Base-by-base conservation (phyloP, 2,797 vertebrate genomes). In the Antennarius maculatus region DNA sequence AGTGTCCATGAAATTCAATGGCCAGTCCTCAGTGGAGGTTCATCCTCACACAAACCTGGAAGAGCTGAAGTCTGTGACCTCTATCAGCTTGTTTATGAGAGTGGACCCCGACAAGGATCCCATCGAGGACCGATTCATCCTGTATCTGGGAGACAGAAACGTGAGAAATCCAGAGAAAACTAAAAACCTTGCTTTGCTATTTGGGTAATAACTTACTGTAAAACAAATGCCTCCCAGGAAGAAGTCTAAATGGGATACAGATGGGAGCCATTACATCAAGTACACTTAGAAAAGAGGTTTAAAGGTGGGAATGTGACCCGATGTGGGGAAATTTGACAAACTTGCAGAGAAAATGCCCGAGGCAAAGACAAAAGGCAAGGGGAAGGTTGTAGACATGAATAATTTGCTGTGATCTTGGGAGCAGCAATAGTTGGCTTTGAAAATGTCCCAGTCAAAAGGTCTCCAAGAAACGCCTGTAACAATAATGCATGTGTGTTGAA, bases 1-100 rank as follows among this genome's bases (percentile, higher is more conserved):
- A 89, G 96, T 99, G 54, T 99, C 98, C 23, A 98, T 99, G 97
- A 97, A 93, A 89, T 99, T 99, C 84, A 94, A 94, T 34, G 96
- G 98, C 13, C 94, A 95, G 61, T 97, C 97, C 3, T 94, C 95
- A 0, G 96, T 99, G 37, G 94, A 98, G 88, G 92, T 99, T 63
- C 94, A 96, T 66, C 94, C 96, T 45, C 96, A 93, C 85, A 84
- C 92, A 61, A 95, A 92, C 4, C 31, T 95, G 66, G 96, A 97
- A 16, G 96, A 98, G 49, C 88, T 99, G 71, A 97, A 96, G 84
- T 92, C 96, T 3, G 94, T 96, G 83, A 97, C 97, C 0, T 96
- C 97, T 66, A 95, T 99, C 85, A 97, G 95, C 74, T 82, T 99
- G 79, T 99, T 96, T 65, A 93, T 99, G 69, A 94, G 93, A 69